These are phyloP conservation scores for Ditula angustiorana DNA, from an alignment of 2,888 invertebrate genomes.

Conservation along the genomic window DNA sequence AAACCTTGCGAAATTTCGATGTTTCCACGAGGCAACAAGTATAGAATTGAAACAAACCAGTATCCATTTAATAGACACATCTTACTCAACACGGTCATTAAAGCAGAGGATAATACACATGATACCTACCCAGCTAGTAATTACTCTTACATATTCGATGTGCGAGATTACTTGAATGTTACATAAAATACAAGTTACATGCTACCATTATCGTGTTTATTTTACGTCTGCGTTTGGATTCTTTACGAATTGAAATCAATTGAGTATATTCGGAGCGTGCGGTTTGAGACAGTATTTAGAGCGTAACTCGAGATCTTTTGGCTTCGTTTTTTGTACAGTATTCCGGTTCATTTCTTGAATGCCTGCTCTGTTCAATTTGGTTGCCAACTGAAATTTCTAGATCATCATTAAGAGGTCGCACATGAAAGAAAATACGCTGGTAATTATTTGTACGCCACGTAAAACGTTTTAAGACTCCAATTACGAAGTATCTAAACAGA, in stretches of 20 bases:
- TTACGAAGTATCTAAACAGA: background rate
- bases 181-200: constrained; percentile 36
- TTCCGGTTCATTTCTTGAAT: constrained; percentile 13
- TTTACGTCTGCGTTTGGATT: constrained; percentile 24
- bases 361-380: background rate
- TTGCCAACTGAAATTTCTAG: constrained; percentile 11
- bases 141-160: constrained; percentile 36
- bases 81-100: constrained; percentile 29
- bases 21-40: constrained; percentile 14
- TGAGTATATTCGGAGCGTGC: constrained; percentile 32
- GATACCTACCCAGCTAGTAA: constrained; percentile 28
- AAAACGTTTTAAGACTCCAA: too few species aligned
- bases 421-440: background rate
- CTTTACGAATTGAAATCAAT: constrained; percentile 29
- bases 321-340: constrained; percentile 2
- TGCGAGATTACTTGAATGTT: constrained; percentile 34
- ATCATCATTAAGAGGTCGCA: constrained; percentile 1
- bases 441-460: too few species aligned
- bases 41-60: constrained; percentile 1
- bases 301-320: constrained; percentile 21
- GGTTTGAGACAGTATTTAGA: constrained; percentile 32
- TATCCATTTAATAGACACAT: constrained; percentile 20
- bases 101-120: constrained; percentile 28
- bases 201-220: constrained; percentile 23
- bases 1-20: too few species aligned